phyloP scores from a whole-genome alignment of 1,140 invertebrate species.

The Drosophila sproati region DNA sequence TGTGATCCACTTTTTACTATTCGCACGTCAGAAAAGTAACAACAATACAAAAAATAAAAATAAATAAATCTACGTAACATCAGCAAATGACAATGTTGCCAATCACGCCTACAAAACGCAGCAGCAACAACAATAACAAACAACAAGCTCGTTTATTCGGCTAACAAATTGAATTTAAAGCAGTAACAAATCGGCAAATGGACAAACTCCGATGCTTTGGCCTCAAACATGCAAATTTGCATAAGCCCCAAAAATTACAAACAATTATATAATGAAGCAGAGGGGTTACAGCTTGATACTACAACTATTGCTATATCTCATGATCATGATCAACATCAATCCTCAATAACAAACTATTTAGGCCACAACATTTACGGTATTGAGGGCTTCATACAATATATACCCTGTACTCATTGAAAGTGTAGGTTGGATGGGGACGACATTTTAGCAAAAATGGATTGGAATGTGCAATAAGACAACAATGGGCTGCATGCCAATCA shows the following conservation, averaged over 20 bases:
- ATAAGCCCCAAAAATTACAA: conserved; percentile 35
- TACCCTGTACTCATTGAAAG: not conserved
- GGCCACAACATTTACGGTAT: conserved; percentile 36
- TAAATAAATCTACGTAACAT: conserved; percentile 50
- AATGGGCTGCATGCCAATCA: not conserved
- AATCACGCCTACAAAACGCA: conserved; percentile 41
- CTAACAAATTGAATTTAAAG: conserved; percentile 48
- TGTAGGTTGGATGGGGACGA: not conserved
- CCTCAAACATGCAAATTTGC: conserved; percentile 50
- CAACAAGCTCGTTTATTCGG: conserved; percentile 25
- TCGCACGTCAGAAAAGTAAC: conserved; percentile 58
- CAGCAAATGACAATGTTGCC: conserved; percentile 58
- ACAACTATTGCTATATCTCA: not conserved
- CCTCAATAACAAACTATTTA: conserved; percentile 25
- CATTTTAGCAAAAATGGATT: no score
- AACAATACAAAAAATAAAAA: conserved; percentile 23
- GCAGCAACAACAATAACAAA: conserved; percentile 15
- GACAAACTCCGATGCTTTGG: conserved; percentile 22
- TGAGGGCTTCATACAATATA: conserved; percentile 27
- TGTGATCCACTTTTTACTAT: conserved; percentile 68
- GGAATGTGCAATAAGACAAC: no score
- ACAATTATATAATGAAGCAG: conserved; percentile 45
- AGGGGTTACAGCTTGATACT: conserved; percentile 22
- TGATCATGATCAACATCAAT: conserved; percentile 13
- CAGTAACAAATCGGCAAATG: conserved; percentile 48